Percentiles rank a stretch among this genome's conserved stretches.
These are phyloP conservation scores for Drosophila tanythrix DNA, from an alignment of 2,888 invertebrate species.

Conservation along the genomic window DNA sequence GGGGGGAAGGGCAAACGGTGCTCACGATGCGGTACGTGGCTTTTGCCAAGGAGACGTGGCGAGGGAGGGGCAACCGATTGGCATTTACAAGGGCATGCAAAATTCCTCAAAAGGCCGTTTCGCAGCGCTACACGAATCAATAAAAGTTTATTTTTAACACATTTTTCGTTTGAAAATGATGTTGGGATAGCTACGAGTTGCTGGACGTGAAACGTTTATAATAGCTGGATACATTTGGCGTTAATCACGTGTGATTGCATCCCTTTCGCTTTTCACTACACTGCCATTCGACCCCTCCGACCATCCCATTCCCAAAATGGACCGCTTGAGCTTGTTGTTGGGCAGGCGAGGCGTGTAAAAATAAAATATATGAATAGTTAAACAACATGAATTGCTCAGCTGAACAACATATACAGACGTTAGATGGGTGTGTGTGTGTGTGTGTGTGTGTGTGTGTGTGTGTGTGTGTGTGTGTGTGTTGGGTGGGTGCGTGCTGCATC, in stretches of 20 bases:
- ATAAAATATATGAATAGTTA: slow-evolving; percentile 50
- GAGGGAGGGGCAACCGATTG: slow-evolving; percentile 32
- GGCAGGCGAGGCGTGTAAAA: slow-evolving; percentile 32
- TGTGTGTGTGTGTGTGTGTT: not conserved
- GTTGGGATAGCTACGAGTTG: slow-evolving; percentile 16
- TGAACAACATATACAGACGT: slow-evolving; percentile 24
- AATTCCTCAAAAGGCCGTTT: slow-evolving; percentile 67
- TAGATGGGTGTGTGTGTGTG: not conserved
- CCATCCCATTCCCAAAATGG: not conserved
- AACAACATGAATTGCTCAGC: slow-evolving; percentile 35
- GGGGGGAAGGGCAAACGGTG: not conserved
- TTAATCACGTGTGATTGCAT: slow-evolving; percentile 71
- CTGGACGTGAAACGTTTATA: slow-evolving; percentile 13
- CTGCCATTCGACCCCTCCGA: not conserved
- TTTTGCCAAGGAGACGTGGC: slow-evolving; percentile 41
- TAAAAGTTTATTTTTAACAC: slow-evolving; percentile 66
- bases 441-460: not conserved
- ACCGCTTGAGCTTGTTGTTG: not conserved
- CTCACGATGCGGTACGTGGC: slow-evolving; percentile 50
- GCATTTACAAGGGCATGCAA: slow-evolving; percentile 66
- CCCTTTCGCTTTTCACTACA: slow-evolving; percentile 39
- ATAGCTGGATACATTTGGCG: slow-evolving; percentile 37
- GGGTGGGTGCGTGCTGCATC: slow-evolving; percentile 10
- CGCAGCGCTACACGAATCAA: slow-evolving; percentile 36
- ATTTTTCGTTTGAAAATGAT: slow-evolving; percentile 41